phyloP scores from a whole-genome alignment of 2,113 vertebrate genomes.

The Ictidomys tridecemlineatus region DNA sequence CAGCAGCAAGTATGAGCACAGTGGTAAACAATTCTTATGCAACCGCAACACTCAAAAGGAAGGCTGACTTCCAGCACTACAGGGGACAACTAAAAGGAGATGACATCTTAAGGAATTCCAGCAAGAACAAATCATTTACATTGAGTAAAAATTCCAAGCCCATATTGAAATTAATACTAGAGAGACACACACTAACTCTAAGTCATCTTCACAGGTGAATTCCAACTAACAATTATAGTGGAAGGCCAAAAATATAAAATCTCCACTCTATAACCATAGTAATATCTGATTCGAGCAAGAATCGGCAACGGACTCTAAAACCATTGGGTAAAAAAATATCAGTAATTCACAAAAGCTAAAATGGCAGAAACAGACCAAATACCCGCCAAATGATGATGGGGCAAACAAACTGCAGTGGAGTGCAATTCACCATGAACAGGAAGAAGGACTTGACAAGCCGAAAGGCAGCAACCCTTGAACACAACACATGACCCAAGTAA shows the following conservation, averaged over 20 bases:
- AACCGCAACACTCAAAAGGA: too few relatives aligned
- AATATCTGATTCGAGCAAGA: background rate
- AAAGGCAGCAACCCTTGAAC: background rate
- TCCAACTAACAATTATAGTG: background rate
- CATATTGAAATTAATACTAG: background rate
- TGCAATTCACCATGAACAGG: background rate
- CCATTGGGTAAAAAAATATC: background rate
- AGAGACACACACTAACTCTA: background rate
- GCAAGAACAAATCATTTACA: background rate
- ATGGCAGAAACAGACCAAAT: background rate
- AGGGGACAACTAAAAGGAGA: background rate
- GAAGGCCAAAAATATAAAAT: background rate
- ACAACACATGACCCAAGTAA: background rate
- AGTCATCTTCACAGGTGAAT: background rate
- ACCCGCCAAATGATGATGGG: background rate
- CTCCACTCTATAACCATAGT: background rate
- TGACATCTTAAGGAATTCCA: background rate
- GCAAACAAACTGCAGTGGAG: background rate
- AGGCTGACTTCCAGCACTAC: background rate
- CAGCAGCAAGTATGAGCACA: accelerated
- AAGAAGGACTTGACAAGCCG: accelerated
- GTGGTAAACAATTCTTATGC: accelerated
- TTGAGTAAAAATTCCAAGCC: background rate
- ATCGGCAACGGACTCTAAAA: background rate
- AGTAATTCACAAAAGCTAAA: background rate